Conservation (phyloP, 2,113 vertebrate genomes). For the Nothocercus nigrocapillus region DNA sequence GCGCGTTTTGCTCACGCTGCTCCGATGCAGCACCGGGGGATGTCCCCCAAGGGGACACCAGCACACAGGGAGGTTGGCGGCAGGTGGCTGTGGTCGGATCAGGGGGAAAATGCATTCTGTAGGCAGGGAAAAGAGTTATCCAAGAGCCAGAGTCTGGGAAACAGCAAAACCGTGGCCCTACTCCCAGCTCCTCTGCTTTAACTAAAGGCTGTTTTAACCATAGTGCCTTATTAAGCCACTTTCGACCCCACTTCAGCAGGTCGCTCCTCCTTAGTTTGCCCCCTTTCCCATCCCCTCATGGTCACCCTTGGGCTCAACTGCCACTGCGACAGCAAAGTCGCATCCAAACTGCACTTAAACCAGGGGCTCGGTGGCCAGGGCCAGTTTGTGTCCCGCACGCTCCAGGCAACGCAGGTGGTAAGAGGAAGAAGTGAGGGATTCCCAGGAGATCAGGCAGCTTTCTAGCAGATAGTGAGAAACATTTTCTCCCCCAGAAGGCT, state of each 20-base stretch:
- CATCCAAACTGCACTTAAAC: neutral
- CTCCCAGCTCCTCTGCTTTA: neutral
- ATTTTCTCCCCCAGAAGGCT: neutral
- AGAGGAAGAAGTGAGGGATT: neutral
- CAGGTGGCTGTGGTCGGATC: too few species aligned
- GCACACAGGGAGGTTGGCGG: neutral
- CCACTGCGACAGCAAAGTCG: rapidly evolving
- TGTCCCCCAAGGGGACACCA: neutral
- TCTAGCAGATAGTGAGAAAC: neutral
- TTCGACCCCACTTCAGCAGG: neutral
- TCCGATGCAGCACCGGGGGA: rapidly evolving
- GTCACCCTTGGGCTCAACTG: neutral
- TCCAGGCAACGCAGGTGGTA: neutral
- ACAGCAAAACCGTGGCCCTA: neutral
- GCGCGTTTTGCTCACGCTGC: neutral
- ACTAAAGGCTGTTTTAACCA: neutral
- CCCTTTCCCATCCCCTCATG: neutral
- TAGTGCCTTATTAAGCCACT: neutral
- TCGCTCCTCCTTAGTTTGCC: rapidly evolving
- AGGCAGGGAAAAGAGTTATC: neutral
- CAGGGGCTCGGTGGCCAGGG: neutral
- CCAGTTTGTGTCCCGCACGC: neutral
- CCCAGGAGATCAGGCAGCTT: neutral
- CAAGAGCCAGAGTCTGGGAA: neutral
- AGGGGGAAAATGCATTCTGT: neutral